Base-by-base conservation (phyloP, 1,140 invertebrate genomes). In the Drosophila rufa region DNA sequence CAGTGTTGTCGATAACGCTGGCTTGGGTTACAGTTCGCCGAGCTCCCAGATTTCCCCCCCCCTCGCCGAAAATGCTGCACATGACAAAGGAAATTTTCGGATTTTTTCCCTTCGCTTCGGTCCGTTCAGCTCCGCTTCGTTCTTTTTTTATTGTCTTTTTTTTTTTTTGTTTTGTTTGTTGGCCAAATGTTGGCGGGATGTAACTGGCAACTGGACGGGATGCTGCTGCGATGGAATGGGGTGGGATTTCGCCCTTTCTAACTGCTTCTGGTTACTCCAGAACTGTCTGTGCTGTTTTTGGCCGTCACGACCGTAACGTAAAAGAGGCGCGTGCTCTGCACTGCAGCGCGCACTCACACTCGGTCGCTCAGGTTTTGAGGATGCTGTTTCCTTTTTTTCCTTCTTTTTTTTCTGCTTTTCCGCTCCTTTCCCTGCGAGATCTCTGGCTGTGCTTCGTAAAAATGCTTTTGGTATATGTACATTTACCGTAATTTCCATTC, bases 401-500 rank as follows among this genome's bases (percentile, higher is more conserved):
- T 46, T 15, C 11, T 38, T 40, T 17, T 58, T 56, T 59, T 40
- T 50, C 51, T 55, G 51, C 51, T 55, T 55, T 55, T 55, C 51
- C 51, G 51, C 51, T 55, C 33, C 51, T 55, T 55, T 55, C 51
- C 51, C 33, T 33, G 33, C 19, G 33, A 55, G 51, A 55, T 55
- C 51, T 55, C 51, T 55, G 33, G 62, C 55, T 73, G 53, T 17
- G 62, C 50, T 73, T 77, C 33, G 64, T 78, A 47, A 45, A 71
- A 61, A 57, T 70, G 59, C 56, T 62, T 46, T 42, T 19, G 76
- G 19, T 78, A 53, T 76, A 51, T 70, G 53, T 71, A 70, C 84
- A 90, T 79, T 89, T 84, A 84, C 62, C 75, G 81, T 73, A 85
- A 85, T 86, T 86, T 86, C 69, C 83, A 82, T 86, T 87, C 83